A percentile compares a stretch with the other conserved stretches of the same genome.
Conservation (phyloP, 2,888 invertebrate species). For the Ptychoptera albimana region DNA sequence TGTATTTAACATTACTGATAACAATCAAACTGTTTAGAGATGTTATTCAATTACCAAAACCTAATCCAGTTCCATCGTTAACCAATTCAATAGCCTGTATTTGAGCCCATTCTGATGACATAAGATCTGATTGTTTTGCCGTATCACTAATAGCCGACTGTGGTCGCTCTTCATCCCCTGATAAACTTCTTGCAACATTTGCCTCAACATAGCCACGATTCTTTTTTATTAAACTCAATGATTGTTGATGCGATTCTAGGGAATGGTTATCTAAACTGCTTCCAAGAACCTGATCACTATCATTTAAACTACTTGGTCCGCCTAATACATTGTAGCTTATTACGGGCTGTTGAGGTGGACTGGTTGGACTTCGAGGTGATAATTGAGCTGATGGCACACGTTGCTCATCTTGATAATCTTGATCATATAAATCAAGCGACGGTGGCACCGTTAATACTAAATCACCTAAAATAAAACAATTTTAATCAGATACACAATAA, state of each 20-base stretch:
- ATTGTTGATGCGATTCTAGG: no score
- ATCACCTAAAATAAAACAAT: conserved; percentile 27
- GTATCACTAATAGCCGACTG: conserved; percentile 52
- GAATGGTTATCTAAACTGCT: no score
- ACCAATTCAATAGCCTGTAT: conserved; percentile 94
- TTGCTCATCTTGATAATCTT: conserved; percentile 51
- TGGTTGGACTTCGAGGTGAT: conserved; percentile 51
- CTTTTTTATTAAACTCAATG: conserved; percentile 37
- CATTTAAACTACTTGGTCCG: neutral
- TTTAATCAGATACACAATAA: neutral
- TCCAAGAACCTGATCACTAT: conserved; percentile 11
- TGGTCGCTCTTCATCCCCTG: conserved; percentile 34
- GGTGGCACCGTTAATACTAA: conserved; percentile 48
- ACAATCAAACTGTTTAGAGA: conserved; percentile 12
- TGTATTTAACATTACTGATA: neutral
- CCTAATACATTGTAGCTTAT: neutral
- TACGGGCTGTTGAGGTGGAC: conserved; percentile 19
- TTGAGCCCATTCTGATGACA: conserved; percentile 86
- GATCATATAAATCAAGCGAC: conserved; percentile 37
- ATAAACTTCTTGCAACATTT: conserved; percentile 28
- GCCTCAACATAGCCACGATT: conserved; percentile 39
- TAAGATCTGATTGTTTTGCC: conserved; percentile 52
- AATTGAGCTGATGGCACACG: conserved; percentile 61
- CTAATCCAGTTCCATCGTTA: conserved; percentile 94
- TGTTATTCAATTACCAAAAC: conserved; percentile 52